Conservation (phyloP, 2,888 invertebrate species). For the Mesorhabditis belari region DNA sequence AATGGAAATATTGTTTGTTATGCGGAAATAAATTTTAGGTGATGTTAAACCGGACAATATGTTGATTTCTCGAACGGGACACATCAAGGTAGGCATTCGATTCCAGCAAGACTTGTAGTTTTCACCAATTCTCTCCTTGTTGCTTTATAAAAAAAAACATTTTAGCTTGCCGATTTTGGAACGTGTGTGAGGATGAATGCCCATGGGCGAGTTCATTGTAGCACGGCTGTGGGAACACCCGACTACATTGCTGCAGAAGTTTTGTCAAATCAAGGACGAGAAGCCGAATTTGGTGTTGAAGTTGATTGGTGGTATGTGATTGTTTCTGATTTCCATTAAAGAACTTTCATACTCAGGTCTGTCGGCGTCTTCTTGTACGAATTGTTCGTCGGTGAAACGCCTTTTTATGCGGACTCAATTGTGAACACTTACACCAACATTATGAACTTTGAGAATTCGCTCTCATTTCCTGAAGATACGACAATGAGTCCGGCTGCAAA, state of each 20-base stretch:
- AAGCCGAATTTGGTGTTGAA: slow-evolving; percentile 90
- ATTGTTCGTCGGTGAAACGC: slow-evolving; percentile 91
- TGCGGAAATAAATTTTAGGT: slow-evolving; percentile 6
- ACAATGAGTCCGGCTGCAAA: slow-evolving; percentile 73
- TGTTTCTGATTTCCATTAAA: slow-evolving; percentile 71
- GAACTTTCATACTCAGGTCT: slow-evolving; percentile 61
- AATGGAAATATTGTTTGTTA: background rate
- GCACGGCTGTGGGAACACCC: slow-evolving; percentile 90
- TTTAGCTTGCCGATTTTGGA: slow-evolving; percentile 91
- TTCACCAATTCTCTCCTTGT: no score
- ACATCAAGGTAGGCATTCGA: slow-evolving; percentile 76
- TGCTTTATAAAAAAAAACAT: no score
- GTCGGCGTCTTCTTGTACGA: slow-evolving; percentile 97
- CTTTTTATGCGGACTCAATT: slow-evolving; percentile 95
- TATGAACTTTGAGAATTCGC: slow-evolving; percentile 93
- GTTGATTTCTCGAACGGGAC: slow-evolving; percentile 63
- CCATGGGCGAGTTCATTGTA: slow-evolving; percentile 24
- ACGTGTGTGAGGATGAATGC: slow-evolving; percentile 96
- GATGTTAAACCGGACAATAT: slow-evolving; percentile 83
- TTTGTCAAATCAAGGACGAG: slow-evolving; percentile 86
- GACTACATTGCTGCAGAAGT: slow-evolving; percentile 99
- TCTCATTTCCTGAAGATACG: slow-evolving; percentile 83
- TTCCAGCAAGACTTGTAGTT: no score
- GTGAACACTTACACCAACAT: slow-evolving; percentile 97
- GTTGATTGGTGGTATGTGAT: slow-evolving; percentile 61